Percentiles rank a stretch among this genome's conserved stretches.
phyloP scores from a whole-genome alignment of 2,797 vertebrate genomes.

The Notoglanidium macrostoma region DNA sequence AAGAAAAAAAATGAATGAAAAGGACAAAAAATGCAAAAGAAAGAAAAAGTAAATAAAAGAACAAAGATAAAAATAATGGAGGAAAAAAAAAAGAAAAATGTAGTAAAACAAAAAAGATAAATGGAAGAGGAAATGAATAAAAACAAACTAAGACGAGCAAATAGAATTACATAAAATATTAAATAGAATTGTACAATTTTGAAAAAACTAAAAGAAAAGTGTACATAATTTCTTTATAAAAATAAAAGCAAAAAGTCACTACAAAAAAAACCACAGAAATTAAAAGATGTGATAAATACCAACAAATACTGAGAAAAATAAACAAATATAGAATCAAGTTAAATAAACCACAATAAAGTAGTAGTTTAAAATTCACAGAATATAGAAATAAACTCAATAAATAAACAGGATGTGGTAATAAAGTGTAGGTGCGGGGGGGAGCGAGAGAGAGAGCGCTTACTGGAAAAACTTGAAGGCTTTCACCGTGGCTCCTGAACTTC shows the following conservation, averaged over 20 bases:
- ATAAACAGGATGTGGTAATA: background rate
- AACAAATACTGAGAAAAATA: background rate
- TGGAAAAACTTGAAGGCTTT: constrained; percentile 99
- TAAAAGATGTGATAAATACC: too few relatives aligned
- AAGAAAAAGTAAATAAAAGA: too few relatives aligned
- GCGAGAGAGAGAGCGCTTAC: constrained; percentile 73
- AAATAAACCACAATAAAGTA: background rate
- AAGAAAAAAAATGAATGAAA: too few relatives aligned
- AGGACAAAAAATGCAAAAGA: too few relatives aligned
- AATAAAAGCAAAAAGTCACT: background rate
- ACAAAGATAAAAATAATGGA: background rate
- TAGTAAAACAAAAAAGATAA: too few relatives aligned
- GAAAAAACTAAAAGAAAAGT: too few relatives aligned
- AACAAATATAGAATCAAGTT: background rate
- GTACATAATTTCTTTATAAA: too few relatives aligned
- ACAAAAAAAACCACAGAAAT: background rate
- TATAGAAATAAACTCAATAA: background rate
- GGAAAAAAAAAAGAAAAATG: background rate
- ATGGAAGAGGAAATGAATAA: too few relatives aligned
- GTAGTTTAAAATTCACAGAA: too few relatives aligned
- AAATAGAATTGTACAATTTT: too few relatives aligned
- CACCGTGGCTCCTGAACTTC: constrained; percentile 86
- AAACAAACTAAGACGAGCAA: too few relatives aligned
- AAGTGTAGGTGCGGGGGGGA: background rate
- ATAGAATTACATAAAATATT: too few relatives aligned